Evolutionary conservation across 1,140 invertebrate genomes (phyloP).

Genomic region (Pseudoatta argentina): DNA sequence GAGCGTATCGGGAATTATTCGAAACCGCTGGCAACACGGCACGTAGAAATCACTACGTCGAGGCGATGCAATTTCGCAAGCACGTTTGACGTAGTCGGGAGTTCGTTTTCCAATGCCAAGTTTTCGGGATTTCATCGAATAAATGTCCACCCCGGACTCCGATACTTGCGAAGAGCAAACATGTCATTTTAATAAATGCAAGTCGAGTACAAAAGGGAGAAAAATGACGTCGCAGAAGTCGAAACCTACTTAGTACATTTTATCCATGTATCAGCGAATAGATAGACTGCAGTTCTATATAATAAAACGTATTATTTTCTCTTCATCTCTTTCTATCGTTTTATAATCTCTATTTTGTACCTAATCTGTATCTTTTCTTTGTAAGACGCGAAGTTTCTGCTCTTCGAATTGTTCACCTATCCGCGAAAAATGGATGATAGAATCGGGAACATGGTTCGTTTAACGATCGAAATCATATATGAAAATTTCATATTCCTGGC

Average conservation of each 20-base stretch:
- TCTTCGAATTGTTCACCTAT: slow-evolving; percentile 19
- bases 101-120: slow-evolving; percentile 51
- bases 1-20: slow-evolving; percentile 56
- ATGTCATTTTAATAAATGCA: slow-evolving; percentile 47
- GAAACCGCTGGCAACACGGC: slow-evolving; percentile 47
- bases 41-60: slow-evolving; percentile 54
- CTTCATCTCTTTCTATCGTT: neutral
- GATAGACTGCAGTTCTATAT: neutral
- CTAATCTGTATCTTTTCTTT: neutral
- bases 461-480: slow-evolving; percentile 17
- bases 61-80: slow-evolving; percentile 62
- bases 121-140: slow-evolving; percentile 26
- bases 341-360: neutral
- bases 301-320: neutral
- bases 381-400: neutral
- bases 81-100: slow-evolving; percentile 55
- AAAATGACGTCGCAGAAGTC: slow-evolving; percentile 7
- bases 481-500: slow-evolving; percentile 69
- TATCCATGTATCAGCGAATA: neutral
- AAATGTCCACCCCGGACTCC: slow-evolving; percentile 6
- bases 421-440: neutral
- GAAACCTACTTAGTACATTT: neutral
- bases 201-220: slow-evolving; percentile 20
- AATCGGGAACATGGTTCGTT: slow-evolving; percentile 12
- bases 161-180: slow-evolving; percentile 15